Evolutionary conservation across 2,797 vertebrate species (phyloP).

Genomic region (Sternotherus odoratus): DNA sequence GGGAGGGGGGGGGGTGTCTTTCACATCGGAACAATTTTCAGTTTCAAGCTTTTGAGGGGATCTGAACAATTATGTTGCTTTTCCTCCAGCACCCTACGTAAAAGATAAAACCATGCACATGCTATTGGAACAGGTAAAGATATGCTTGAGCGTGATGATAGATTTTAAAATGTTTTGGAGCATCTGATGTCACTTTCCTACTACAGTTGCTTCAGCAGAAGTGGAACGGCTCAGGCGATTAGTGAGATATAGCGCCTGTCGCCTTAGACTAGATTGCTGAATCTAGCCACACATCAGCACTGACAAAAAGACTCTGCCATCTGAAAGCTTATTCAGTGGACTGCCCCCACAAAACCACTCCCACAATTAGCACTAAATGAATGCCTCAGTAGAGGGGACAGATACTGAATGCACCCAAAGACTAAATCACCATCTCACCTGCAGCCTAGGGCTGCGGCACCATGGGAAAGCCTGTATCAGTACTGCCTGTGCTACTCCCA

Average conservation of each 20-base stretch:
- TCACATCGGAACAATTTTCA: neutral
- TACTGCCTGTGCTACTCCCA: neutral
- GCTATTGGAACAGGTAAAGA: neutral
- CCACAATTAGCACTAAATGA: accelerated
- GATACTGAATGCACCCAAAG: neutral
- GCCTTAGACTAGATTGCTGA: no score
- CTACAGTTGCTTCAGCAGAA: no score
- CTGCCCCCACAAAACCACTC: no score
- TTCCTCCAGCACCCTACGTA: neutral
- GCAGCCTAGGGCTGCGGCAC: neutral
- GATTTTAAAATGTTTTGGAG: no score
- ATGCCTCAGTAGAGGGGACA: neutral
- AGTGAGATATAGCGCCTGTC: no score
- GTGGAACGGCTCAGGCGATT: no score
- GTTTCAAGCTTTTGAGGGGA: no score
- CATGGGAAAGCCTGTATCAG: neutral
- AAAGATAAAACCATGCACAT: neutral
- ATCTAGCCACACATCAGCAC: no score
- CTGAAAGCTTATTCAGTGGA: no score
- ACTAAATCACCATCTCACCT: neutral
- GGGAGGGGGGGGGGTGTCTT: neutral
- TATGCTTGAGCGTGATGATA: neutral
- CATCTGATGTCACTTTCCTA: no score
- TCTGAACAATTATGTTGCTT: neutral
- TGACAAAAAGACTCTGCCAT: no score